Evolutionary conservation across 2,888 invertebrate genomes (phyloP), one percentile per base, ranked within the genome.

Genomic region (Phortica magna): DNA sequence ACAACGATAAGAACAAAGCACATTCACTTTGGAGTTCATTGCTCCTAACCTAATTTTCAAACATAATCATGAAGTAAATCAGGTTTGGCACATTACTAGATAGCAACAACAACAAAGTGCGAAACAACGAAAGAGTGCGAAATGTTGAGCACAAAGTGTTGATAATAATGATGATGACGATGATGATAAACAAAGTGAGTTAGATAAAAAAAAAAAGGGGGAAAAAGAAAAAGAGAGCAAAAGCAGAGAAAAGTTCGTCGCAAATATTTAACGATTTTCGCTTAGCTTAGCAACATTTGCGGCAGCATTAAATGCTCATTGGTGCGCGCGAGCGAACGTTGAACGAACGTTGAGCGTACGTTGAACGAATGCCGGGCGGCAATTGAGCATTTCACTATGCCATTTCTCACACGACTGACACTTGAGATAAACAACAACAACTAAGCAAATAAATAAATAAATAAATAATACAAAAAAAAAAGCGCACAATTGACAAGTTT

Each of bases 31-130:
- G 82, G 84, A 90, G 90, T 90, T 90, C 90, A 88, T 87, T 90
- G 90, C 89, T 89, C 90, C 89, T 90, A 90, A 90, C 90, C 90
- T 90, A 90, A 90, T 90, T 90, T 90, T 83, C 85, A 87, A 90
- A 89, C 89, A 89, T 89, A 87, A 88, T 88, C 88, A 88, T 85
- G 84, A 84, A 83, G 85, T 87, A 85, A 84, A 85, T 87, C 88
- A 84, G 87, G 86, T 83, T 84, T 85, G 83, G 83, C 88, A 87
- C 82, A 85, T 31, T 80, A 84, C 73, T 61, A 73, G 64, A 73
- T 61, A 73, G 64, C 59, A 61, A 84, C 84, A 85, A 82, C 82
- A 84, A 74, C 19, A 7, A 53, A 22, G 22, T 61, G 31, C 61
- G 22, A 22, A 61, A 17, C 4, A 22, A 61, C 19, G 17, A 61